Evolutionary conservation across 1,140 invertebrate genomes (phyloP).

Genomic region (Drosophila micromelanica): DNA sequence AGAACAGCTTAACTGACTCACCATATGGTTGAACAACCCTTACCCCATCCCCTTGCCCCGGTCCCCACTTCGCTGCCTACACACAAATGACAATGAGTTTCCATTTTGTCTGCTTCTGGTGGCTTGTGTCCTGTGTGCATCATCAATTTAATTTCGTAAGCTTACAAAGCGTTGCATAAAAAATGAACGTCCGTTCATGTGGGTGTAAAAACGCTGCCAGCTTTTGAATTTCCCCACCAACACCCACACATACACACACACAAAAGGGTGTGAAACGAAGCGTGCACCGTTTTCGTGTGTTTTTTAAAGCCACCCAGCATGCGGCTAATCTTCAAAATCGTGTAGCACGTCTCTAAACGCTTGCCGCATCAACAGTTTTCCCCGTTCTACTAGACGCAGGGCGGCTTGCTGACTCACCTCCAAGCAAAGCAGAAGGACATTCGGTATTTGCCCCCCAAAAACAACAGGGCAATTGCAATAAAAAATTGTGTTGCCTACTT

Average conservation of each 20-base stretch:
- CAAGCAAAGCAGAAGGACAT: conserved; percentile 21
- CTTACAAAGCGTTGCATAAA: conserved; percentile 74
- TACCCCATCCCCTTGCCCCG: not conserved
- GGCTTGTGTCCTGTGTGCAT: conserved; percentile 52
- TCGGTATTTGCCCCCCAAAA: conserved; percentile 9
- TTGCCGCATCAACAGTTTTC: conserved; percentile 68
- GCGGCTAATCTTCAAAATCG: conserved; percentile 78
- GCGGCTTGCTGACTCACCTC: conserved; percentile 65
- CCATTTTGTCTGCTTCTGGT: conserved; percentile 51
- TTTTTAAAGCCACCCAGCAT: conserved; percentile 61
- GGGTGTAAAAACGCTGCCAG: conserved; percentile 66
- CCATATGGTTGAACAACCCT: conserved; percentile 43
- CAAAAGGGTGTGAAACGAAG: conserved; percentile 79
- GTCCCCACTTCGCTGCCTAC: not conserved
- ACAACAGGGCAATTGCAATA: conserved; percentile 62
- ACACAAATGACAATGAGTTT: conserved; percentile 60
- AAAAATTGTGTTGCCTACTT: conserved; percentile 68
- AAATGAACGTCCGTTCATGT: conserved; percentile 66
- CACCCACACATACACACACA: conserved; percentile 19
- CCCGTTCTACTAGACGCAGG: conserved; percentile 6
- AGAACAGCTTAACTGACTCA: conserved; percentile 31
- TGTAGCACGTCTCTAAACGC: conserved; percentile 67
- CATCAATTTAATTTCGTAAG: conserved; percentile 80
- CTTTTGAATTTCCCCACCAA: conserved; percentile 33
- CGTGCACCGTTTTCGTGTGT: conserved; percentile 70